Evolutionary conservation across 2,113 vertebrate genomes (phyloP), one percentile per base, ranked within the genome.

Genomic region (Scolopax mira): DNA sequence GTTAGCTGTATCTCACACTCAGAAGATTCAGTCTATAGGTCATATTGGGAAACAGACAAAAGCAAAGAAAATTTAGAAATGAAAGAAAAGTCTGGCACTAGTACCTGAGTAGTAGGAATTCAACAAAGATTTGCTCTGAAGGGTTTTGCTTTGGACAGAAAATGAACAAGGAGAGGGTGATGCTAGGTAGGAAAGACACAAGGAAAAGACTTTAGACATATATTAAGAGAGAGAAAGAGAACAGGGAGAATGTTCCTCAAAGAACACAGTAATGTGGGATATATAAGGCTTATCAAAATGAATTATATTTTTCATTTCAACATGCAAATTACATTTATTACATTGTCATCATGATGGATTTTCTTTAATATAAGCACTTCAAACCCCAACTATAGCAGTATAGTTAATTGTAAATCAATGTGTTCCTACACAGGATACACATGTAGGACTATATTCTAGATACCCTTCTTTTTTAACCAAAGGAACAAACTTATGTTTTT

Each of bases 101-200:
- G 94, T 97, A 98, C 98, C 98, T 97, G 97, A 98, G 96, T 98
- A 99, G 97, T 97, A 99, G 95, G 98, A 98, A 98, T 98, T 98
- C 97, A 99, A 97, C 89, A 98, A 98, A 87, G 97, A 98, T 98
- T 98, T 99, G 97, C 98, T 99, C 97, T 98, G 98, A 97, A 99
- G 98, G 69, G 98, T 98, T 98, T 99, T 99, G 96, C 97, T 98
- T 98, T 99, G 98, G 96, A 98, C 97, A 94, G 98, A 99, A 98
- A 99, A 99, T 96, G 98, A 99, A 97, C 98, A 98, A 93, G 98
- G 97, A 96, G 98, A 99, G 90, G 98, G 98, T 93, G 98, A 98
- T 89, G 98, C 98, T 98, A 97, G 87, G 92, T 97, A 97, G 81
- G 94, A 97, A 97, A 97, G 90, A 97, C 80, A 97, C 83, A 97